A percentile compares a stretch with the other conserved stretches of the same genome.
Evolutionary conservation across 2,888 invertebrate genomes (phyloP).

Genomic region (Eugnorisma glareosa): DNA sequence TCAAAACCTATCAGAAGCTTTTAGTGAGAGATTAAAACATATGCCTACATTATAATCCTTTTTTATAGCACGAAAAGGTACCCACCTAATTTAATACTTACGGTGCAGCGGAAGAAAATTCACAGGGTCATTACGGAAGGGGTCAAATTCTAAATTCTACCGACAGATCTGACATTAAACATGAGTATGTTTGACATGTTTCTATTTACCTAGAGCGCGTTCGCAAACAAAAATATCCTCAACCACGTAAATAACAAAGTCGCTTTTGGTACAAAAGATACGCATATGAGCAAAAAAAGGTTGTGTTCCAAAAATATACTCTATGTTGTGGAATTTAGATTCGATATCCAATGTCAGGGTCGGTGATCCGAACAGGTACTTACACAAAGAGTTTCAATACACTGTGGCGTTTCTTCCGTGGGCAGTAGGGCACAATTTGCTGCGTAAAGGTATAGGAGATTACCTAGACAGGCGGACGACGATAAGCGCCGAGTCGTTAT

Average conservation of each 20-base stretch:
- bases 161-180: slow-evolving; percentile 76
- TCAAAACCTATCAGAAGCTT: neutral
- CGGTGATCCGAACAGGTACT: slow-evolving; percentile 71
- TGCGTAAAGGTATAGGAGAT: slow-evolving; percentile 74
- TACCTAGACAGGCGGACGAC: slow-evolving; percentile 86
- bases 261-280: slow-evolving; percentile 65
- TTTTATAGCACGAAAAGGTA: slow-evolving; percentile 12
- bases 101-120: slow-evolving; percentile 55
- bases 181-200: slow-evolving; percentile 77
- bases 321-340: slow-evolving; percentile 72
- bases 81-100: slow-evolving; percentile 31
- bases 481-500: slow-evolving; percentile 88
- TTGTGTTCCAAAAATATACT: slow-evolving; percentile 72
- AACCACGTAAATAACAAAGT: slow-evolving; percentile 68
- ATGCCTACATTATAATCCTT: neutral
- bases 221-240: slow-evolving; percentile 69
- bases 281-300: slow-evolving; percentile 45
- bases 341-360: slow-evolving; percentile 71
- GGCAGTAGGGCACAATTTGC: slow-evolving; percentile 76
- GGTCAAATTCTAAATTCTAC: slow-evolving; percentile 76
- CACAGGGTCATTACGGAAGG: slow-evolving; percentile 70
- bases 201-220: slow-evolving; percentile 71
- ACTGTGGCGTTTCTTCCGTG: slow-evolving; percentile 73
- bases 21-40: slow-evolving; percentile 7
- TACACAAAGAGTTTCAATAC: slow-evolving; percentile 68